Base-by-base conservation (phyloP, 2,888 invertebrate species). In the Mimas tiliae region DNA sequence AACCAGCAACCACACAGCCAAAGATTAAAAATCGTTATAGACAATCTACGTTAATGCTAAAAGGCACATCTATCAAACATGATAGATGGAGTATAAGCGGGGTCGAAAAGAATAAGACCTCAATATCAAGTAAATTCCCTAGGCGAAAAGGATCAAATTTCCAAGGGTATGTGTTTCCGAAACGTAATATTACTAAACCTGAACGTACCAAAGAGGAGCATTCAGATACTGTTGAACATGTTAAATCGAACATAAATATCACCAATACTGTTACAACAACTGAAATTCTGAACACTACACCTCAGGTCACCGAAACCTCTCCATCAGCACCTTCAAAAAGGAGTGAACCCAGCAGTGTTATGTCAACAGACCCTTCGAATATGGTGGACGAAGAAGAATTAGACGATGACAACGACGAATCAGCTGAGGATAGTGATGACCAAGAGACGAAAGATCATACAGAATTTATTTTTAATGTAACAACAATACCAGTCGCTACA, bases 61-160 rank as follows among this genome's bases (percentile, higher is more conserved):
- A 93, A 78, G 93, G 93, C 21, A 93, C 93, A 33, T 93, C 93
- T n/a, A 85, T 91, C 0, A 93, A 92, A 67, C 91, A 92, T 67
- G 93, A 93, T 69, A 91, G 86, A 76, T 93, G 93, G 90, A 89
- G 80, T 67, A 66, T 69, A 7, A 72, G 70, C 34, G 52, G 71
- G 42, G 64, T 68, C 62, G 86, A 88, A 33, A 88, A 82, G 67
- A 80, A 76, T 64, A 78, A 74, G 70, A 75, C 80, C 42, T 70
- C 75, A 63, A 42, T 75, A 33, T 50, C 80, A 3, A 74, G 75
- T 3, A 81, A 78, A 72, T 74, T 72, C 63, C 73, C 83, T 47
- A 83, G 92, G 73, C 84, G 93, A 75, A 91, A 89, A 79, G 90
- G 88, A 14, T 92, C 93, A 0, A 93, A 93, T 73, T 92, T 92